Base-by-base conservation (phyloP, 2,888 invertebrate genomes). In the Nudaria mundana region DNA sequence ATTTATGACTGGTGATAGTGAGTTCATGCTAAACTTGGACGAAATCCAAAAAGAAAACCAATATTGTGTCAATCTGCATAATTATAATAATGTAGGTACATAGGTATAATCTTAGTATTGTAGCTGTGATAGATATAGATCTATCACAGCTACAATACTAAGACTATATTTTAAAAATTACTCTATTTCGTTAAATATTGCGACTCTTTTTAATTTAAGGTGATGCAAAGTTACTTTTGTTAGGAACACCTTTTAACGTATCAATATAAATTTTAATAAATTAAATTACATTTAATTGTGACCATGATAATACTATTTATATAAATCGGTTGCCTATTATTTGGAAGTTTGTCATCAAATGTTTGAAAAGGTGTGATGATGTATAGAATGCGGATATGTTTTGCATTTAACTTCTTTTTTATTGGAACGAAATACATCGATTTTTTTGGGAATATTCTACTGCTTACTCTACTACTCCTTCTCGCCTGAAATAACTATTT, bases 241-340 rank as follows among this genome's bases (percentile, higher is more conserved):
- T 12, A 8, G 59, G 59, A 15, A 56, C 10, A 4, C 5, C 29
- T 22, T 40, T 51, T 2, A 58, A 40, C 33, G 23, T 42, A 20
- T 30, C 6, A 18, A 51, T 13, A n/a, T 54, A 55, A 3, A 48
- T 26, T 14, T 14, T 2, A n/a, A 59, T n/a, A n/a, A n/a, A n/a
- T 51, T 23, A 55, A 13, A 11, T 18, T 5, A 18, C 51, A 54
- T 38, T 54, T 55, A 0, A 33, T 23, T 1, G 55, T 51, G 2
- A 55, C 59, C 14, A 24, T 37, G 6, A 58, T 13, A 10, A 56
- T 42, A 14, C 44, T 41, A 7, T 51, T 18, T 37, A 40, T 40
- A 10, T 56, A 58, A 1, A 50, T 58, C 3, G 56, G 58, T 37
- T 36, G 40, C 40, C 58, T 51, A 1, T 48, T 14, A 4, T 18